Evolutionary conservation across 2,888 invertebrate genomes (phyloP).

Genomic region (Phymatocera aterrima): DNA sequence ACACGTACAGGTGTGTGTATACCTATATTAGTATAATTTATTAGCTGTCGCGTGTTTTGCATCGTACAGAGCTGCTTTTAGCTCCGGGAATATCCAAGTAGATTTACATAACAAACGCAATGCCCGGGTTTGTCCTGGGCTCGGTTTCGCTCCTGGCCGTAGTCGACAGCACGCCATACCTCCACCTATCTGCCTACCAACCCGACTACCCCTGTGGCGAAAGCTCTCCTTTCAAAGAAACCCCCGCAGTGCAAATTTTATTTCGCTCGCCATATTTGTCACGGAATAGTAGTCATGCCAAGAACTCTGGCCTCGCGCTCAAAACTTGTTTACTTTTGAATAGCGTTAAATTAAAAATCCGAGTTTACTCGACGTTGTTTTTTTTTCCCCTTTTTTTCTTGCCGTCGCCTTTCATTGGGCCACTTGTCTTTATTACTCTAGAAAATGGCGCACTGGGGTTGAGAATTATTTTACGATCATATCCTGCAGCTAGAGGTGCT

Average conservation of each 20-base stretch:
- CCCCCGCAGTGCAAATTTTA: conserved; percentile 23
- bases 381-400: neutral
- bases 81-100: conserved; percentile 22
- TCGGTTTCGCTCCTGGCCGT: neutral
- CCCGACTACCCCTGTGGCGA: neutral
- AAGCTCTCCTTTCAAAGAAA: conserved; percentile 7
- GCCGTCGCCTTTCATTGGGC: neutral
- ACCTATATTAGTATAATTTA: conserved; percentile 24
- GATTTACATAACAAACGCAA: conserved; percentile 42
- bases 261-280: conserved; percentile 19
- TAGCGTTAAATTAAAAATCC: conserved; percentile 15
- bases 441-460: neutral
- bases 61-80: conserved; percentile 34
- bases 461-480: neutral
- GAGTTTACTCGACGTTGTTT: neutral
- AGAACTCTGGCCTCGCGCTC: neutral
- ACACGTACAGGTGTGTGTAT: neutral
- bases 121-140: conserved; percentile 8
- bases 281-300: conserved; percentile 14
- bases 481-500: neutral
- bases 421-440: neutral
- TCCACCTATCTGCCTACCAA: neutral
- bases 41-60: conserved; percentile 37
- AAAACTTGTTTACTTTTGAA: neutral
- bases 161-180: neutral